Conservation (phyloP, 1,140 invertebrate species). For the Sinella curviseta region DNA sequence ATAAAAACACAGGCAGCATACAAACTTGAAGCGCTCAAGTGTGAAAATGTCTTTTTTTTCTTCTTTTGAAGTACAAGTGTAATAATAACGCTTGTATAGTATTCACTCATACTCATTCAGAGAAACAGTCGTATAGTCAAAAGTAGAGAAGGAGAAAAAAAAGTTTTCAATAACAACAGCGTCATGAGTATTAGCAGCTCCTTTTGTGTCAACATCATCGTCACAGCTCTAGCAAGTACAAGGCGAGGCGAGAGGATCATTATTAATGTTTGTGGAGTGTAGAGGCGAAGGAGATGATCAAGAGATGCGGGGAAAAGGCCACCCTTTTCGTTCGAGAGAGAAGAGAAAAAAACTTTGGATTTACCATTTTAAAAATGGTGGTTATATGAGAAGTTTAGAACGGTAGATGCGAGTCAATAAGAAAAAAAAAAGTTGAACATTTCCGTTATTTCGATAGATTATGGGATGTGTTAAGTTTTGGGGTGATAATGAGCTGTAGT, state of each 20-base stretch:
- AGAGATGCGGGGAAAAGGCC: too few species aligned
- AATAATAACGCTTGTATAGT: neutral
- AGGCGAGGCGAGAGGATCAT: too few species aligned
- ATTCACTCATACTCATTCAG: neutral
- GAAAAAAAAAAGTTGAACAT: too few species aligned
- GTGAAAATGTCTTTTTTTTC: too few species aligned
- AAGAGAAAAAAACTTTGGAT: neutral
- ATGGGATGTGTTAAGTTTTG: neutral
- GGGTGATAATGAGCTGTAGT: neutral
- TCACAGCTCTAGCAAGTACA: too few species aligned
- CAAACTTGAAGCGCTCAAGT: neutral
- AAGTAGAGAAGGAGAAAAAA: neutral
- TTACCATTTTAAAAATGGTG: neutral
- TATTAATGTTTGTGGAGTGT: neutral
- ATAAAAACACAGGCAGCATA: too few species aligned
- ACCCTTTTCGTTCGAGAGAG: too few species aligned
- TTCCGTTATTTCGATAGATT: too few species aligned
- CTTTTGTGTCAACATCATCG: neutral
- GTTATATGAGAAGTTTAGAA: too few species aligned
- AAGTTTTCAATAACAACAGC: neutral
- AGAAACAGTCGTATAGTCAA: neutral
- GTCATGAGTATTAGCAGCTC: neutral
- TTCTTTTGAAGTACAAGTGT: neutral
- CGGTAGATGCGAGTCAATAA: too few species aligned
- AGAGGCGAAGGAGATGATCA: neutral